phyloP scores from a whole-genome alignment of 1,140 invertebrate genomes.

The Danaus plexippus region DNA sequence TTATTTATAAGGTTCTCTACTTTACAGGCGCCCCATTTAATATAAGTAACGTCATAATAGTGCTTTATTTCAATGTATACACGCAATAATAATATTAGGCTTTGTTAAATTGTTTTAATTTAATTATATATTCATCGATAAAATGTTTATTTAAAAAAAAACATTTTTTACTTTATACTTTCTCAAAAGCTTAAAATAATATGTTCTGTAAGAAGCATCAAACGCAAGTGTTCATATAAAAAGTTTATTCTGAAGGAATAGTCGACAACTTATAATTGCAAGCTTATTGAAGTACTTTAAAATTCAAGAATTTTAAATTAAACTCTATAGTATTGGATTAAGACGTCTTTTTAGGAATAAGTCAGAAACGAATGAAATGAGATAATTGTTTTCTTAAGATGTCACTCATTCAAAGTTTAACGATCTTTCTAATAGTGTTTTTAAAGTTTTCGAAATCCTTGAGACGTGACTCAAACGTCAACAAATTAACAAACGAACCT shows the following conservation, averaged over 20 bases:
- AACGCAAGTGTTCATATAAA: conserved; percentile 56
- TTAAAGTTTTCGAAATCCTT: conserved; percentile 67
- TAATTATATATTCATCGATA: no score
- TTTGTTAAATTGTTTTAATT: no score
- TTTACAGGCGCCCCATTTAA: no score
- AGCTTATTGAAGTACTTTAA: conserved; percentile 21
- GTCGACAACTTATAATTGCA: conserved; percentile 52
- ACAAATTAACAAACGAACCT: conserved; percentile 65
- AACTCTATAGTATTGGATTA: conserved; percentile 13
- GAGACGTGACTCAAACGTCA: conserved; percentile 64
- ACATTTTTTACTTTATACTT: no score
- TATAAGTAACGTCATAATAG: no score
- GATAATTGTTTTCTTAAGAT: conserved; percentile 47
- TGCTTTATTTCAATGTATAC: no score
- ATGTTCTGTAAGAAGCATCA: conserved; percentile 56
- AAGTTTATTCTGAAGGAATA: conserved; percentile 46
- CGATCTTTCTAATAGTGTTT: conserved; percentile 68
- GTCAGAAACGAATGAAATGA: conserved; percentile 7
- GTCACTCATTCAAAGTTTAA: conserved; percentile 70
- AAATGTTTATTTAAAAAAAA: no score
- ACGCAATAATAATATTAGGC: no score
- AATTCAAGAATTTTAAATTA: conserved; percentile 14
- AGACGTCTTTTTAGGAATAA: conserved; percentile 7
- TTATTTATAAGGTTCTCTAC: no score
- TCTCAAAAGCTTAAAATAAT: conserved; percentile 36